Conservation (phyloP, 2,797 vertebrate species). For the Enteromius radiatus region DNA sequence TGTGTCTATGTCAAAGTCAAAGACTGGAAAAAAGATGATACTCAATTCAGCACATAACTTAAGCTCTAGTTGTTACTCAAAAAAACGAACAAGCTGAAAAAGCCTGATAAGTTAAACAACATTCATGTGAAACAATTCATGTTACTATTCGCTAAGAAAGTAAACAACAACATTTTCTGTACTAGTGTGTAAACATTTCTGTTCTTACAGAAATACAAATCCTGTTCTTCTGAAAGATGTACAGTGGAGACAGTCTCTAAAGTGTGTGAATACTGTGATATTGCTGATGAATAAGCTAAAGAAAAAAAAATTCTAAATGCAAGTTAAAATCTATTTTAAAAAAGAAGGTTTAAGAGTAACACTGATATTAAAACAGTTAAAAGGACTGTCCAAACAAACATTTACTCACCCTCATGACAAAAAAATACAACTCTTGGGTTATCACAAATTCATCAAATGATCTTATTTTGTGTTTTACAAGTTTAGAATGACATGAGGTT, state of each 20-base stretch:
- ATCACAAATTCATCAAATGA: background rate
- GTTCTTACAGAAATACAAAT: background rate
- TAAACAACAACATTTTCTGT: background rate
- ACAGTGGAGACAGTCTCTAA: background rate
- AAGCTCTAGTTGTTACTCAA: background rate
- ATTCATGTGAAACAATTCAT: background rate
- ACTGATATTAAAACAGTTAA: conserved; percentile 5
- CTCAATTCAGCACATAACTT: background rate
- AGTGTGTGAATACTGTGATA: background rate
- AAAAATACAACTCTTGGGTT: background rate
- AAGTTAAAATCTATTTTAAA: background rate
- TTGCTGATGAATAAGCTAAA: background rate
- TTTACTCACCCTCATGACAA: background rate
- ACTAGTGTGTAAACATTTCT: conserved; percentile 31
- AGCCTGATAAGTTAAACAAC: background rate
- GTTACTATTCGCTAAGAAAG: background rate
- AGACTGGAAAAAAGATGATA: background rate
- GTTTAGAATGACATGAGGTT: background rate
- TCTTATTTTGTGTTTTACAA: background rate
- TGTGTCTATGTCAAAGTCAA: background rate
- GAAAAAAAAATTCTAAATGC: background rate
- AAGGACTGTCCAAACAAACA: background rate
- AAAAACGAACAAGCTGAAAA: background rate
- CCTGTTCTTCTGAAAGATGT: conserved; percentile 1
- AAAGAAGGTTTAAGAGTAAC: background rate